phyloP scores from a whole-genome alignment of 2,113 vertebrate species.

The Procapra przewalskii region DNA sequence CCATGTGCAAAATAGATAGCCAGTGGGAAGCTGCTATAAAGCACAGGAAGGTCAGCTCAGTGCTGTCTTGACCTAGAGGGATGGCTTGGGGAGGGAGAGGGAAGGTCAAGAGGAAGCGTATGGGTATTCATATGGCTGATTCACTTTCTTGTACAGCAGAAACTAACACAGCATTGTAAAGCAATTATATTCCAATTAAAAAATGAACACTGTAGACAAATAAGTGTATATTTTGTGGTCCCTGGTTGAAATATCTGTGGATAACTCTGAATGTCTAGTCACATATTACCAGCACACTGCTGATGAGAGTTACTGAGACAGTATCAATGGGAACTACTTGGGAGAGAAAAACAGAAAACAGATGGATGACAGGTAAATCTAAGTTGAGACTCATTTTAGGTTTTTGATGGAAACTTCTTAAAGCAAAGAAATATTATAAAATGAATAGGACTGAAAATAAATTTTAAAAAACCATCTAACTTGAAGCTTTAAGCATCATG shows the following conservation, averaged over 20 bases:
- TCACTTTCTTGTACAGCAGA: not conserved
- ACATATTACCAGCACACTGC: not conserved
- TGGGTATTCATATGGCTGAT: not conserved
- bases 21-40: not conserved
- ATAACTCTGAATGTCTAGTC: not conserved
- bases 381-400: not conserved
- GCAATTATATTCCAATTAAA: not conserved
- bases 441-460: not conserved
- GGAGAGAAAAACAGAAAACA: not conserved
- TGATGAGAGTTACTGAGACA: not conserved
- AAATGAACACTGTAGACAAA: not conserved
- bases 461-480: not conserved
- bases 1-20: not conserved
- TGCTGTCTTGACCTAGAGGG: not conserved
- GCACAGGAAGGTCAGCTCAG: not conserved
- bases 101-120: not conserved
- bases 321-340: not conserved
- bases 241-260: not conserved
- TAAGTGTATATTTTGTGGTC: not conserved
- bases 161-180: not conserved
- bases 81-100: not conserved
- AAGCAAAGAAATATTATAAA: conserved; percentile 9
- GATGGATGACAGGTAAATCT: not conserved
- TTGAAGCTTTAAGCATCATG: not conserved
- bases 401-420: not conserved